Evolutionary conservation across 2,113 vertebrate species (phyloP), one percentile per base, ranked within the genome.

Genomic region (Charina bottae): DNA sequence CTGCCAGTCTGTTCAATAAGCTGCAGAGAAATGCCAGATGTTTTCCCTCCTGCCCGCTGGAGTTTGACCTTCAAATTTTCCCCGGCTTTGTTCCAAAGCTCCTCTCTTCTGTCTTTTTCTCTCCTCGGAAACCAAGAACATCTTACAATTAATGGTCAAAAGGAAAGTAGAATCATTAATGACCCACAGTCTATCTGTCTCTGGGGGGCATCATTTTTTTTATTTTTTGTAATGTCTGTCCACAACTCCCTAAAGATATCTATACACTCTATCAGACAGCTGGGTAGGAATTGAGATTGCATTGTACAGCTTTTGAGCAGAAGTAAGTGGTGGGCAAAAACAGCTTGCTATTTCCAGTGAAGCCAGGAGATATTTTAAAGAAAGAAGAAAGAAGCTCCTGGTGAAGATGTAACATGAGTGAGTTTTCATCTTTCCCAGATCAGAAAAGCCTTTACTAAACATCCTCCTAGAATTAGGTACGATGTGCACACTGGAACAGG

Each of bases 241-340:
- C 91, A 96, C 21, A 90, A 28, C 90, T 92, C 94, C 94, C 95
- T 2, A 4, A 90, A 95, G 95, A 86, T 53, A 7, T 78, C 33
- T 78, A 92, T 91, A 91, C 93, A 85, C 92, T 78, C 94, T 90
- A 87, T 23, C 58, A 94, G 95, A 88, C 95, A 97, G 93, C 94
- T 96, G 96, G n/a, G 87, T 54, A 42, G 87, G 90, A 93, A 91
- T 92, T 91, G 90, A 89, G 94, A 93, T 33, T 87, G 93, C 46
- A 93, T 85, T 46, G 92, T 33, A 33, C 58, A 92, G 89, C 85
- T 89, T 93, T 92, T 94, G 93, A 90, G 90, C 1, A 0, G 49
- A 90, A 94, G 92, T 94, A 92, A 53, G 54, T 1, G 17, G 4
- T 9, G 17, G 72, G 26, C 10, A 3, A 95, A 92, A 96, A 91